Percentiles rank a stretch among this genome's conserved stretches.
Conservation (phyloP, 2,113 vertebrate species). For the Mionectes macconnelli region DNA sequence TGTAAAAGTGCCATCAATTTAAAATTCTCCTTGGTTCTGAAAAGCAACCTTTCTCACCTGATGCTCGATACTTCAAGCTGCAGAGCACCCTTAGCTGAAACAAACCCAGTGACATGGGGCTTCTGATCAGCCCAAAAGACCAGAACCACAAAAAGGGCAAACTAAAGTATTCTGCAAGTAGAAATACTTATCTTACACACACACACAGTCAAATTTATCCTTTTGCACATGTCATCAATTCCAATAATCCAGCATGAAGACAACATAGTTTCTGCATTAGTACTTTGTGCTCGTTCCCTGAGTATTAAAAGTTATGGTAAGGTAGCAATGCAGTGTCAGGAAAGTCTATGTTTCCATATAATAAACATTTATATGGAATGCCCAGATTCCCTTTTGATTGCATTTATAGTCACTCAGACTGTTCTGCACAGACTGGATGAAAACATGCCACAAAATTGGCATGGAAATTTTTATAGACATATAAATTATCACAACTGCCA, state of each 20-base stretch:
- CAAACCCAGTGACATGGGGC: not conserved
- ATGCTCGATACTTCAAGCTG: not conserved
- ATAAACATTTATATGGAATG: not conserved
- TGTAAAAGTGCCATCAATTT: conserved; percentile 33
- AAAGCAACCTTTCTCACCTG: conserved; percentile 18
- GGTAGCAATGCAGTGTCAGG: not conserved
- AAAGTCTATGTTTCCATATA: not conserved
- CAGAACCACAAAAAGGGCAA: not conserved
- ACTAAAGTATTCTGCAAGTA: not conserved
- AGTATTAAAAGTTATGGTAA: not conserved
- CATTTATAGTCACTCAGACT: not conserved
- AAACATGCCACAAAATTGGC: not conserved
- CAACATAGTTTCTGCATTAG: not conserved
- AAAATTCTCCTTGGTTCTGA: conserved; percentile 20
- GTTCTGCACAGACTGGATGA: not conserved
- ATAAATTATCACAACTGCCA: not conserved
- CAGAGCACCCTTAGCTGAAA: not conserved
- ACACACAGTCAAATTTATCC: not conserved
- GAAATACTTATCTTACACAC: not conserved
- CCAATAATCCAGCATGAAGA: not conserved
- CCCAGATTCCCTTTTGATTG: not conserved
- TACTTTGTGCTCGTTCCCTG: not conserved
- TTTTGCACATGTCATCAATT: not conserved
- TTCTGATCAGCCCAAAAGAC: not conserved
- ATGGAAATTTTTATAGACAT: not conserved